Conservation (phyloP, 2,888 invertebrate genomes). For the Tipula lateralis region DNA sequence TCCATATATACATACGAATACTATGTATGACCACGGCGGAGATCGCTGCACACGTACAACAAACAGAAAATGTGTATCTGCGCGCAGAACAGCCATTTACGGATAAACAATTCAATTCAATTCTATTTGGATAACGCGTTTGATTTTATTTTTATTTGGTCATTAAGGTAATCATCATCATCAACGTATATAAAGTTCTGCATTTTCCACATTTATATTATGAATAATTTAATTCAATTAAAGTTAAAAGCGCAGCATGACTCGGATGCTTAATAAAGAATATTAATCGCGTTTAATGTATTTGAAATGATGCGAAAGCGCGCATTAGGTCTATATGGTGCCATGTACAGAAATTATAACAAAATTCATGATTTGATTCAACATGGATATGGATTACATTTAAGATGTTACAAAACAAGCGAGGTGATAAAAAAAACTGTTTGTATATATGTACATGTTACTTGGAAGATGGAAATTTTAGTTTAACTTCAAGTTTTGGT, state of each 20-base stretch:
- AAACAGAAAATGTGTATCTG: background rate
- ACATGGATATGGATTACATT: background rate
- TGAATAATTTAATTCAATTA: conserved; percentile 19
- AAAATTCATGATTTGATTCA: background rate
- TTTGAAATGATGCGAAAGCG: background rate
- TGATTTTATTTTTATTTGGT: background rate
- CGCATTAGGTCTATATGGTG: background rate
- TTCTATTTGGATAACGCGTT: background rate
- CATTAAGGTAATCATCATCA: conserved; percentile 11
- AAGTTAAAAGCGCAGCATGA: background rate
- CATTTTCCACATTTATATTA: background rate
- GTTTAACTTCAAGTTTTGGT: background rate
- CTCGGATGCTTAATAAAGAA: background rate
- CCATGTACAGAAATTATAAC: background rate
- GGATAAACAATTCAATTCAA: conserved; percentile 11
- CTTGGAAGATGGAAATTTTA: background rate
- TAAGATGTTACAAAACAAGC: background rate
- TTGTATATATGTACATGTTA: background rate
- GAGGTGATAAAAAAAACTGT: background rate
- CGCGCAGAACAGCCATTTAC: background rate
- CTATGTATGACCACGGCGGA: background rate
- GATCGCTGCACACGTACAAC: background rate
- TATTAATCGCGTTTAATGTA: background rate
- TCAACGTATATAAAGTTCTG: background rate
- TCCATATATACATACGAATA: background rate